A percentile compares a stretch with the other conserved stretches of the same genome.
Evolutionary conservation across 1,140 invertebrate species (phyloP).

Genomic region (Drosophila littoralis): DNA sequence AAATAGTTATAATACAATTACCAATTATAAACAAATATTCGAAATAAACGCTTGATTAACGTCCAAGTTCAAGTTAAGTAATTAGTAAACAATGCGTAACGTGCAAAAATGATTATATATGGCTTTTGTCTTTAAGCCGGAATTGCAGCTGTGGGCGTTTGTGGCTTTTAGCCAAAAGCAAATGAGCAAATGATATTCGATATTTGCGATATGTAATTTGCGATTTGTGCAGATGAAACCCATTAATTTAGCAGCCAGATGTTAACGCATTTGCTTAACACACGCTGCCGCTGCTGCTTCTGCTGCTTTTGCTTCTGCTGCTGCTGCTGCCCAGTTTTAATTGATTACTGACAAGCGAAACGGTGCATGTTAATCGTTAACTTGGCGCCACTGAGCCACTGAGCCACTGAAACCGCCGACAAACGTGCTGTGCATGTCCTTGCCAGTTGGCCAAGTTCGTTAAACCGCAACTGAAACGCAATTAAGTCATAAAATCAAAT

Average conservation of each 20-base stretch:
- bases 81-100: constrained; percentile 47
- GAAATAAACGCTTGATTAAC: constrained; percentile 52
- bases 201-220: constrained; percentile 8
- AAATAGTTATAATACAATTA: constrained; percentile 40
- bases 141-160: constrained; percentile 28
- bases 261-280: constrained; percentile 46
- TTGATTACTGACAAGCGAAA: constrained; percentile 60
- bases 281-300: constrained; percentile 8
- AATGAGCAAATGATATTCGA: constrained; percentile 39
- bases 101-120: constrained; percentile 18
- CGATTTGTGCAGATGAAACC: constrained; percentile 6
- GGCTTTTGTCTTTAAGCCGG: constrained; percentile 28
- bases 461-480: constrained; percentile 35
- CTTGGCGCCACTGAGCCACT: constrained; percentile 26
- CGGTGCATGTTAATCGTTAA: constrained; percentile 48
- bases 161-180: constrained; percentile 21
- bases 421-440: constrained; percentile 46
- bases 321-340: constrained; percentile 39
- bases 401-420: constrained; percentile 18
- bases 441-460: constrained; percentile 49
- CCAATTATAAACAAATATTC: constrained; percentile 45
- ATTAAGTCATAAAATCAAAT: constrained; percentile 39
- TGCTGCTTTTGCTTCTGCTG: constrained; percentile 9
- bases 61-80: constrained; percentile 53
- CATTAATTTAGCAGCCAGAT: constrained; percentile 46